Base-by-base conservation (phyloP, 2,797 vertebrate genomes). In the Syngnathus acus region DNA sequence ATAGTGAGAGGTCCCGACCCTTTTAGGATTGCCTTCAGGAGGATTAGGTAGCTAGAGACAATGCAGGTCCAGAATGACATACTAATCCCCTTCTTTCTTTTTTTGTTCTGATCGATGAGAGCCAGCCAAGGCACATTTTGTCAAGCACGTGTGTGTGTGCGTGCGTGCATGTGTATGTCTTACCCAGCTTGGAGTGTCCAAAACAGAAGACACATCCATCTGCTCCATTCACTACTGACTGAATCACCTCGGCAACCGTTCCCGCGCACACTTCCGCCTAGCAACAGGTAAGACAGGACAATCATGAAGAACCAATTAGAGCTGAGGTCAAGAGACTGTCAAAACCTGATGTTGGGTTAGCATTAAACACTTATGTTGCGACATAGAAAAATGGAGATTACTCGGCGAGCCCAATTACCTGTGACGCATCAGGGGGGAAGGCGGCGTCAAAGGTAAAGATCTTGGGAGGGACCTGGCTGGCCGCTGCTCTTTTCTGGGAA, bases 151-250 rank as follows among this genome's bases (percentile, higher is more conserved):
- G 62, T 51, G 70, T 39, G 65, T 68, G 57, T 69, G 63, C 66
- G 68, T 61, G 59, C 11, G 38, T n/a, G 37, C 48, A 62, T 71
- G 68, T 70, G 69, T 43, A 68, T 55, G 58, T 67, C 54, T 90
- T 86, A 99, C 96, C 97, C 72, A 99, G 92, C 73, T 95, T 98
- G 78, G 95, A 92, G 67, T 99, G 97, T 78, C 97, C 97, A 76
- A 99, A 99, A 78, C 97, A 99, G 93, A 99, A 99, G 72, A 99
- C 93, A 1, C 97, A 99, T 84, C 97, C 97, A 64, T 99, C 97
- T 64, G 97, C 97, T 71, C 97, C 97, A 9, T 98, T 99, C 79
- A 99, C 95, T 71, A 98, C 97, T 1, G 97, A 98, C 83, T 99
- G 97, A 88, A 99, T 98, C 83, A 99, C 97, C 77, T 99, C 97